Base-by-base conservation (phyloP, 2,113 vertebrate genomes). In the Symphodus melops region DNA sequence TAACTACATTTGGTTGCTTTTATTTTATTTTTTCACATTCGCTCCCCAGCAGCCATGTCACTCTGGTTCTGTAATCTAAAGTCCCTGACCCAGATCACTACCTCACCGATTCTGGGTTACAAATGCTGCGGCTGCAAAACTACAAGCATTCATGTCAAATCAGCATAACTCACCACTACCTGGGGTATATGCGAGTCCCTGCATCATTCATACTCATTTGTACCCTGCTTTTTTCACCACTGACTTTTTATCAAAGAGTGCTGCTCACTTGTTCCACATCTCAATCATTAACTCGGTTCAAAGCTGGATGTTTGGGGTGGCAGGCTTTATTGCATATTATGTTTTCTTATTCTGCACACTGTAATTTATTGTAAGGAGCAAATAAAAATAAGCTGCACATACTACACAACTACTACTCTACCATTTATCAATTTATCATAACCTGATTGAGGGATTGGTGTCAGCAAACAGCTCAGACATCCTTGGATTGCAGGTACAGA, bases 31-130 rank as follows among this genome's bases (percentile, higher is more conserved):
- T 25, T 14, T 57, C n/a, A 59, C 12, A 46, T 21, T 58, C 8
- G 58, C 19, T 20, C 37, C 16, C 8, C 9, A 19, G 61, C 53
- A 49, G 17, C 60, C 60, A 25, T 39, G 63, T 60, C 73, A 23
- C 51, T 68, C 7, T 48, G 68, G 36, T 75, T 59, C 61, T 77
- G 68, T 72, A 75, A 56, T 60, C 16, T 42, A 57, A 53, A 75
- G 58, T 49, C 46, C n/a, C 72, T 88, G 83, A 87, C 79, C 83
- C 85, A 88, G n/a, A 86, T 87, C 61, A 52, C 42, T 23, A 51
- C 52, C 59, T 68, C 46, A 68, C 54, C 37, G 33, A 44, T 65
- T 78, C 72, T 77, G 48, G 49, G 59, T 82, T 68, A 79, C 67
- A 75, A 79, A 73, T 42, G 51, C 81, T 63, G 68, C 17, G 37